Evolutionary conservation across 2,113 vertebrate species (phyloP).

Genomic region (Catharus fuscescens): DNA sequence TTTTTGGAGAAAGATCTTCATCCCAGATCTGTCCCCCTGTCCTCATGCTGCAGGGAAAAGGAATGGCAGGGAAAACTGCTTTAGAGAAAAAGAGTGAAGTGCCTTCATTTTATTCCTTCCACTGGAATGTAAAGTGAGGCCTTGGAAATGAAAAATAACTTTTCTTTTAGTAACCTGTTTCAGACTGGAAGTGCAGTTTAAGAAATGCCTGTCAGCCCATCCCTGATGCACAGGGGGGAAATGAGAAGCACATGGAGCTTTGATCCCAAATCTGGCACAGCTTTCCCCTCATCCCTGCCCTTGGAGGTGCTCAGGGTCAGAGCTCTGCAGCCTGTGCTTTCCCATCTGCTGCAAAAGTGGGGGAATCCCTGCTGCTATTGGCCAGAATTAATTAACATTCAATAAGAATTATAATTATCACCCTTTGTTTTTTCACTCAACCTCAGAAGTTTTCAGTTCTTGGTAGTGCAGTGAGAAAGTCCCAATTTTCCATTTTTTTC

Average conservation of each 20-base stretch:
- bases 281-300: neutral
- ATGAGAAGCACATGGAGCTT: neutral
- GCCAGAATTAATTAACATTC: neutral
- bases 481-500: neutral
- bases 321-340: neutral
- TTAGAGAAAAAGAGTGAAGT: neutral
- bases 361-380: neutral
- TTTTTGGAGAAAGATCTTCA: neutral
- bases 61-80: neutral
- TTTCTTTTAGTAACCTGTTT: neutral
- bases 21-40: rapidly evolving
- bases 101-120: neutral
- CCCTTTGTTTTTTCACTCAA: neutral
- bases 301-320: neutral
- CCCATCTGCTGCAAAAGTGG: neutral
- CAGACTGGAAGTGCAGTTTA: neutral
- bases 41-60: neutral
- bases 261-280: neutral
- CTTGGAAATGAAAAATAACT: neutral
- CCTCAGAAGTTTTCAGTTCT: neutral
- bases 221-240: neutral
- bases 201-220: neutral
- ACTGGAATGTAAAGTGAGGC: neutral
- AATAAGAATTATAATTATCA: neutral
- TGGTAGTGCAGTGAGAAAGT: neutral